These are phyloP conservation scores for Mnemiopsis leidyi DNA, from an alignment of 37 sponge, comb jelly and placozoan species.

Conservation along the genomic window DNA sequence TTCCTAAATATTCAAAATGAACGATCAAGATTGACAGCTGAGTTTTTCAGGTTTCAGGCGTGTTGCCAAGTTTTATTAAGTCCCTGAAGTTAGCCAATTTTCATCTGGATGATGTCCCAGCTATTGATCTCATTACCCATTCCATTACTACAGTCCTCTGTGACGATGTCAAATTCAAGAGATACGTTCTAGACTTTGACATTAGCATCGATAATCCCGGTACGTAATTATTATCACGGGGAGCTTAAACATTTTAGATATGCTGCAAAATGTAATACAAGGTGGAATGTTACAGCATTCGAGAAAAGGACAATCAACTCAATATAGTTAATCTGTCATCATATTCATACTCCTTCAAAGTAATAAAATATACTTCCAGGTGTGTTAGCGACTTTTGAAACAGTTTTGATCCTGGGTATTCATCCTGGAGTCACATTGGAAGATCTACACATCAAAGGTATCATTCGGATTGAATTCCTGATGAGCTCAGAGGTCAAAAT, in stretches of 20 bases:
- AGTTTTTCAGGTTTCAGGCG: background rate
- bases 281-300: too few relatives aligned
- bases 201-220: background rate
- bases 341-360: too few relatives aligned
- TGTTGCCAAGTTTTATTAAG: background rate
- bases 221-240: background rate
- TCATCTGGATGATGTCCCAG: background rate
- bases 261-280: too few relatives aligned
- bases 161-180: background rate
- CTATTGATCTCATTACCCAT: background rate
- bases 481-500: background rate
- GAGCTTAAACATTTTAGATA: too few relatives aligned
- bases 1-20: too few relatives aligned
- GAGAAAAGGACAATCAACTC: too few relatives aligned
- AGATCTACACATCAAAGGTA: background rate
- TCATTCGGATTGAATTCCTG: background rate
- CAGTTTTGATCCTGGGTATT: background rate
- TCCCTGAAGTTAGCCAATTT: background rate
- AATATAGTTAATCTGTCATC: too few relatives aligned
- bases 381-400: background rate
- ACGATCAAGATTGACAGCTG: too few relatives aligned
- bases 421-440: background rate
- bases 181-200: background rate
- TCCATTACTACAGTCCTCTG: background rate
- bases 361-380: background rate